Conservation (phyloP, 2,113 vertebrate genomes). For the Campylorhamphus procurvoides region DNA sequence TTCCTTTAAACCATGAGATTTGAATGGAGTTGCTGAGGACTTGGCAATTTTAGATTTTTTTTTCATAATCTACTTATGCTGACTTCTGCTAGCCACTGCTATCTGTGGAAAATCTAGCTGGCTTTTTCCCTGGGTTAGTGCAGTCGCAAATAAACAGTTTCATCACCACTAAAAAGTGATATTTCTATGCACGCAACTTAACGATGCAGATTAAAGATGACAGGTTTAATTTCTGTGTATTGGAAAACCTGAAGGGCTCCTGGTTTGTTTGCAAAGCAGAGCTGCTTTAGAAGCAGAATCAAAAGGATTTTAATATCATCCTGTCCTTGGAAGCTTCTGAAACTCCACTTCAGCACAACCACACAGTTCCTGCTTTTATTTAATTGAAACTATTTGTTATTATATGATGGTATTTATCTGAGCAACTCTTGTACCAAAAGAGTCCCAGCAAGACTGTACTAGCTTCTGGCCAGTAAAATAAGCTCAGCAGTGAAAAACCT, state of each 20-base stretch:
- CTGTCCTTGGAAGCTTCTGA: background rate
- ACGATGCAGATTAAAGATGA: background rate
- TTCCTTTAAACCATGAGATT: background rate
- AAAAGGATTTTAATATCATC: background rate
- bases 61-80: background rate
- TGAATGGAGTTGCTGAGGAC: background rate
- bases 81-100: background rate
- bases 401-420: background rate
- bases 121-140: background rate
- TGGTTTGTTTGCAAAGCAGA: slow-evolving; percentile 7
- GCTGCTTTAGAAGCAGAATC: slow-evolving; percentile 5
- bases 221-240: background rate
- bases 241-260: background rate
- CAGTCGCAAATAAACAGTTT: background rate
- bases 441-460: background rate
- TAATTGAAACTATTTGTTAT: slow-evolving; percentile 36
- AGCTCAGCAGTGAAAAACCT: background rate
- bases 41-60: slow-evolving; percentile 10
- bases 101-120: background rate
- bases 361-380: background rate
- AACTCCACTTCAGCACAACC: background rate
- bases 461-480: background rate
- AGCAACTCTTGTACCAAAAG: background rate
- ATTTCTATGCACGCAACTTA: slow-evolving; percentile 22
- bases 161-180: background rate